Evolutionary conservation across 2,888 invertebrate genomes (phyloP).

Genomic region (Amphipyra berbera): DNA sequence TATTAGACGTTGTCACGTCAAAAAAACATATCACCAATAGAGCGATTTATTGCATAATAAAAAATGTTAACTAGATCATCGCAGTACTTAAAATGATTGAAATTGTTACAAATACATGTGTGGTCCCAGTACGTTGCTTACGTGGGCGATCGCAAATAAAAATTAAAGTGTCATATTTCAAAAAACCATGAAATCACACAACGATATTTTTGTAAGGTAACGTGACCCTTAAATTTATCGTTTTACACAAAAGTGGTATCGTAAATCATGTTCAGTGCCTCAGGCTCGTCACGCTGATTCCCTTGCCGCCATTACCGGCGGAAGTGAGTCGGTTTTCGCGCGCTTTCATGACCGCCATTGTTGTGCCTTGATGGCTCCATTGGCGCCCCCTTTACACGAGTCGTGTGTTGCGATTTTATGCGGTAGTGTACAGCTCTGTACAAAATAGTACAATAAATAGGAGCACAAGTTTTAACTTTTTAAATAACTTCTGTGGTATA

Average conservation of each 20-base stretch:
- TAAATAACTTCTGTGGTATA: too few species aligned
- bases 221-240: conserved; percentile 62
- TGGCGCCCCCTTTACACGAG: conserved; percentile 46
- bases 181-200: conserved; percentile 45
- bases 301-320: conserved; percentile 85
- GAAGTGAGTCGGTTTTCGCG: conserved; percentile 83
- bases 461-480: too few species aligned
- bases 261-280: conserved; percentile 69
- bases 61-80: conserved; percentile 16
- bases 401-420: conserved; percentile 27
- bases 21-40: neutral
- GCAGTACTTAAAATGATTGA: conserved; percentile 10
- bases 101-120: conserved; percentile 8
- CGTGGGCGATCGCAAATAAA: conserved; percentile 55
- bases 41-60: neutral
- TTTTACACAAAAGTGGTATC: conserved; percentile 63
- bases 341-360: conserved; percentile 72
- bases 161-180: conserved; percentile 49
- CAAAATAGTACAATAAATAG: too few species aligned
- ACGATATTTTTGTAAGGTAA: conserved; percentile 59
- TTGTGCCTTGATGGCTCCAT: conserved; percentile 54
- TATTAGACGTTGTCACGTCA: too few species aligned
- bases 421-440: neutral
- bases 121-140: conserved; percentile 10
- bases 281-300: conserved; percentile 66